Conservation (phyloP, 2,888 invertebrate genomes). For the Stenodera caucasica region DNA sequence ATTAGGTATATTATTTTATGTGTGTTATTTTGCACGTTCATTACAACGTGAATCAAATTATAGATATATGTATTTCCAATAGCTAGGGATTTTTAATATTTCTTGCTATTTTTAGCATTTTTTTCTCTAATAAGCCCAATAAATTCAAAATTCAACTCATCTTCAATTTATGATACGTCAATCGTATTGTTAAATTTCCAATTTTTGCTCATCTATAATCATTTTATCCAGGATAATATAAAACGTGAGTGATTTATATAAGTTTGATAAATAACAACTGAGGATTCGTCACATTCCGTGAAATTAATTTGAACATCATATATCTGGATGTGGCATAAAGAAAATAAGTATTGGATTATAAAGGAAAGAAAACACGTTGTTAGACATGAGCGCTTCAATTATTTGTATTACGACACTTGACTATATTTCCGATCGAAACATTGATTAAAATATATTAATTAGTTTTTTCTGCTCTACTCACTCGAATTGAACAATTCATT, state of each 20-base stretch:
- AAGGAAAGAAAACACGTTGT: constrained; percentile 15
- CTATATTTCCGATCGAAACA: no score
- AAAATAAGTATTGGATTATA: constrained; percentile 3
- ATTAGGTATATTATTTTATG: not conserved
- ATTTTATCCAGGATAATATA: no score
- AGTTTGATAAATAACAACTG: constrained; percentile 6
- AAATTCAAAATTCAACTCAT: no score
- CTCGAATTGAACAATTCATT: no score
- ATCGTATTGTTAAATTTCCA: no score
- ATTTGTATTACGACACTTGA: constrained; percentile 13
- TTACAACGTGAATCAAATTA: constrained; percentile 13
- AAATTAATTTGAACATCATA: constrained; percentile 4
- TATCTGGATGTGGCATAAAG: constrained; percentile 11
- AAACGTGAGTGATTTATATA: not conserved
- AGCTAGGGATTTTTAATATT: no score
- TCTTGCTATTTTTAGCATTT: not conserved
- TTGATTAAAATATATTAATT: no score
- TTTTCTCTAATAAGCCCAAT: no score
- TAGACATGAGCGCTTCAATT: constrained; percentile 12
- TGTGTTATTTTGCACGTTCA: constrained; percentile 15
- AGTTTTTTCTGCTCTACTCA: no score
- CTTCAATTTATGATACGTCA: no score
- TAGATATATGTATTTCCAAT: no score
- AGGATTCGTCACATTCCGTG: not conserved
- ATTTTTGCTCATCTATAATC: no score